phyloP scores from a whole-genome alignment of 2,797 vertebrate species.

The Graptemys geographica region DNA sequence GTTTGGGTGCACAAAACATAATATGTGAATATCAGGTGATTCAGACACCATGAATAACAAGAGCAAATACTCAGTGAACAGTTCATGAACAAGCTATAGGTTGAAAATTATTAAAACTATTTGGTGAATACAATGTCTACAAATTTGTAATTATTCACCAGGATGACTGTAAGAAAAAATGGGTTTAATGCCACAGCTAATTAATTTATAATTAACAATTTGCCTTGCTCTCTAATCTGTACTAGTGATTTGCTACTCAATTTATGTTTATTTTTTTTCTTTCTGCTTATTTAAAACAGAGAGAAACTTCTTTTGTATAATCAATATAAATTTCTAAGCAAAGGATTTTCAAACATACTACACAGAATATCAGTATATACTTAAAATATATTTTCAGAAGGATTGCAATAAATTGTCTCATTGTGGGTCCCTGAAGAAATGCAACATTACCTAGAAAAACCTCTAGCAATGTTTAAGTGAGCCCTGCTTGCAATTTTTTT shows the following conservation, averaged over 20 bases:
- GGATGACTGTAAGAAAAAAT: not conserved
- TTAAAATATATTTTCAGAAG: not conserved
- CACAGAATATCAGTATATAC: not conserved
- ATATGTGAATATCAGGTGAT: not conserved
- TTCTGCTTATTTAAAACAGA: not conserved
- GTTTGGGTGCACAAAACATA: not conserved
- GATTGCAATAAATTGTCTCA: not conserved
- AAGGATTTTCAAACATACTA: not conserved
- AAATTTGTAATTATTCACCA: not conserved
- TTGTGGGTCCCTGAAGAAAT: slow-evolving; percentile 8
- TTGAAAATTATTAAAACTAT: not conserved
- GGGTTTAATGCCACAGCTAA: not conserved
- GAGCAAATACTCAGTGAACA: not conserved
- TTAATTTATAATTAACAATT: not conserved
- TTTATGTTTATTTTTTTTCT: not conserved
- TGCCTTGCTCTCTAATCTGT: not conserved
- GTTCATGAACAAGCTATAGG: not conserved
- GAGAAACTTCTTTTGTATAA: not conserved
- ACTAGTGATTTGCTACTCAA: not conserved
- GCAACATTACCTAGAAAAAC: slow-evolving; percentile 1
- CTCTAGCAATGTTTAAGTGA: slow-evolving; percentile 41
- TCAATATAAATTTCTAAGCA: not conserved
- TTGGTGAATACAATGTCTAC: not conserved
- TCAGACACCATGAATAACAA: not conserved
- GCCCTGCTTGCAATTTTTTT: slow-evolving; percentile 10